phyloP scores from a whole-genome alignment of 2,797 vertebrate species.

The Scyliorhinus canicula region DNA sequence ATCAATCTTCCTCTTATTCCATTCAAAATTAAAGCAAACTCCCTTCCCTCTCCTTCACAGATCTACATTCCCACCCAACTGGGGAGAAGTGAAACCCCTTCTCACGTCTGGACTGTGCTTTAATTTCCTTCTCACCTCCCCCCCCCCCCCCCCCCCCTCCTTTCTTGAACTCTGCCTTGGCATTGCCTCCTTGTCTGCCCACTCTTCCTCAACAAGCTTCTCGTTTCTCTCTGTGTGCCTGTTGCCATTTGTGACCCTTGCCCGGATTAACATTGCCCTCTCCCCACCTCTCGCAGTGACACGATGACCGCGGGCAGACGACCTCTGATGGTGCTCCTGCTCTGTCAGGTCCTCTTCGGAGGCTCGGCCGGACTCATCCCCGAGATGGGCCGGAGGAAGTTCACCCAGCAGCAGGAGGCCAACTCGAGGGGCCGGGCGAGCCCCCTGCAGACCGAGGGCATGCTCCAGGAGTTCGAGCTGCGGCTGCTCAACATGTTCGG shows the following conservation, averaged over 20 bases:
- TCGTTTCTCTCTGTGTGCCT: too few relatives aligned
- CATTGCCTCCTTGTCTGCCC: too few relatives aligned
- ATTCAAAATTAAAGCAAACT: not conserved
- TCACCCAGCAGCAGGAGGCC: conserved; percentile 56
- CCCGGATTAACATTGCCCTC: conserved; percentile 21
- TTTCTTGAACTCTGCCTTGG: too few relatives aligned
- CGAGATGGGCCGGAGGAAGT: conserved; percentile 82
- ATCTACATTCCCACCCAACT: too few relatives aligned
- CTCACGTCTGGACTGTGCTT: too few relatives aligned
- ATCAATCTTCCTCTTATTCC: not conserved
- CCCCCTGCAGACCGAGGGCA: conserved; percentile 76
- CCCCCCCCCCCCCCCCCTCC: too few relatives aligned
- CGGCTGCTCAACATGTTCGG: conserved; percentile 94
- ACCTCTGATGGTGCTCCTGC: conserved; percentile 90
- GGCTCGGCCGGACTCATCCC: conserved; percentile 86
- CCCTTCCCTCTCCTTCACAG: conserved; percentile 26
- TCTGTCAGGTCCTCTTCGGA: conserved; percentile 91
- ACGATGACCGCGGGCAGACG: conserved; percentile 96
- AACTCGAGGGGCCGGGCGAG: conserved; percentile 66
- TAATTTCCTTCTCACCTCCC: too few relatives aligned
- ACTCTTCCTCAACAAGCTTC: too few relatives aligned
- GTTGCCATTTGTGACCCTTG: not conserved
- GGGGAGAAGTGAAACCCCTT: too few relatives aligned
- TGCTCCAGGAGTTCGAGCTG: conserved; percentile 86
- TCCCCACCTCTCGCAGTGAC: conserved; percentile 75